Base-by-base conservation (phyloP, 2,797 vertebrate genomes). In the Phrynocephalus guinanensis region DNA sequence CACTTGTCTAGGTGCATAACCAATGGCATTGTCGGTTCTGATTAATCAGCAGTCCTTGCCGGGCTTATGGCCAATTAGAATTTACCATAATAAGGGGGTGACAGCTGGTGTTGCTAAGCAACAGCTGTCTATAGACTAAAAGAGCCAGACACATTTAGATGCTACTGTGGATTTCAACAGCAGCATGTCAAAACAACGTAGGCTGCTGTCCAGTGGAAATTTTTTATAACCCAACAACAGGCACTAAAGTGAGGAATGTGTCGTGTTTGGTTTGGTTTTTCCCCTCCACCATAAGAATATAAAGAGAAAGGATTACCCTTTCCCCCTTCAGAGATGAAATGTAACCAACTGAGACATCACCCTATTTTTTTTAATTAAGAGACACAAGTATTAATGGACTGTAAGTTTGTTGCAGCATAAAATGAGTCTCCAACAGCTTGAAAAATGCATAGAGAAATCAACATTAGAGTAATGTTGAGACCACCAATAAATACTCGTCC, bases 11-110 rank as follows among this genome's bases (percentile, higher is more conserved):
- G 90, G 94, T 38, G 63, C 95, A 94, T 96, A 96, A 95, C 95
- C 95, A 96, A 96, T 95, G 93, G 93, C 95, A 90, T 91, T 95
- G 94, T 95, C 96, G 91, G 92, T 95, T 91, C 73, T 95, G 95
- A 95, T 97, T 96, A 97, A 96, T 96, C 96, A 94, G 93, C 83
- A 83, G 94, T 92, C 95, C 93, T 91, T 77, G 16, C 93, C 95
- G 96, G 94, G 95, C 95, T 95, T 30, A 90, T 38, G 60, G 93
- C 96, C 96, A 97, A 96, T 97, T 95, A 96, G 95, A 96, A 95
- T 94, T 96, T 95, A 94, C 94, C 91, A 94, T 84, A 85, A 95
- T 85, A 94, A 96, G 95, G 95, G 95, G 93, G 96, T 93, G 96
- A 95, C 92, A 93, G 95, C 94, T 82, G 85, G 90, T 0, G 96